Conservation (phyloP, 2,797 vertebrate species). For the Brachyrhaphis roseni region DNA sequence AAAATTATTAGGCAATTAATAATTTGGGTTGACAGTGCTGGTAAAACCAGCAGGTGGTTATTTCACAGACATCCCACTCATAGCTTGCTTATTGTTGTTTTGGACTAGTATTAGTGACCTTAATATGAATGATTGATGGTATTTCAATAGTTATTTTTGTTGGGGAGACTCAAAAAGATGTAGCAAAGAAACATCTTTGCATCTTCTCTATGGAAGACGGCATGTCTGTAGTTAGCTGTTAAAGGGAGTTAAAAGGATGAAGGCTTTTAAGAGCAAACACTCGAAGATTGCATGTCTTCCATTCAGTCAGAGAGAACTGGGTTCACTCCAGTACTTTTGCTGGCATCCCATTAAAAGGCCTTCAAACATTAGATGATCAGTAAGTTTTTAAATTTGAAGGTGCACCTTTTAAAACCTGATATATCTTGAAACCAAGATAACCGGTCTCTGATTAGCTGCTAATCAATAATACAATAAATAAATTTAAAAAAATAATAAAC, state of each 20-base stretch:
- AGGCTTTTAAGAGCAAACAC: too few relatives aligned
- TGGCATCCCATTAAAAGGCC: not conserved
- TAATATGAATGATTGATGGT: not conserved
- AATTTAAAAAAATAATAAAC: not conserved
- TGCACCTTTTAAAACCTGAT: not conserved
- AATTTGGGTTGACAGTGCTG: not conserved
- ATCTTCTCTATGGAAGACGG: not conserved
- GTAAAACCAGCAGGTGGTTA: not conserved
- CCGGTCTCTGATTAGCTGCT: not conserved
- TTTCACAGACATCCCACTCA: not conserved
- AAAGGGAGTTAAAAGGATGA: too few relatives aligned
- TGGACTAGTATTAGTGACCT: not conserved
- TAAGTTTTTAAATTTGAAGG: not conserved
- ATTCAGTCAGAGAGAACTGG: not conserved
- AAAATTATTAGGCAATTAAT: not conserved
- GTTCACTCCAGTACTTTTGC: not conserved
- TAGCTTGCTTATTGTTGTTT: not conserved
- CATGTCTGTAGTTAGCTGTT: not conserved
- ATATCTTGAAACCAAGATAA: not conserved
- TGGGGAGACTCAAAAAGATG: not conserved
- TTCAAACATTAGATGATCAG: not conserved
- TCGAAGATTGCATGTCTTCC: not conserved
- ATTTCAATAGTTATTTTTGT: not conserved
- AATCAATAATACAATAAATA: not conserved
- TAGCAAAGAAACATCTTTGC: too few relatives aligned